These are phyloP conservation scores for Clytia hemisphaerica DNA, from an alignment of 30 jellyfish, hydroid and myxozoan species.

Conservation along the genomic window DNA sequence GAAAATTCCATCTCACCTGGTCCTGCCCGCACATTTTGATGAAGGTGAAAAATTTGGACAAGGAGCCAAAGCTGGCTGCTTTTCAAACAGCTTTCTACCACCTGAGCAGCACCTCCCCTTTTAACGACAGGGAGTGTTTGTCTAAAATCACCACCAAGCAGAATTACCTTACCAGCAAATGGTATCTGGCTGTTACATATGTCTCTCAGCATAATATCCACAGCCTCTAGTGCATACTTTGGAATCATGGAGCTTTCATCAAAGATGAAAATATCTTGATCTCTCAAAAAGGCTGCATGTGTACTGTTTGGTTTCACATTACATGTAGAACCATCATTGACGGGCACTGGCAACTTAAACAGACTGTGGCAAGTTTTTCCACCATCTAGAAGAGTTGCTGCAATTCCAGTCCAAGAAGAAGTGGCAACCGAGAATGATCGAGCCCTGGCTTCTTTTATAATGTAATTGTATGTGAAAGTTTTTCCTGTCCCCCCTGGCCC, in stretches of 20 bases:
- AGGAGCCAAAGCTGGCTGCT: background rate
- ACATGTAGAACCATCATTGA: background rate
- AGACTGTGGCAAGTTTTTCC: too few species aligned
- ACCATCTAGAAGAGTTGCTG: too few species aligned
- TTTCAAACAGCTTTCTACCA: background rate
- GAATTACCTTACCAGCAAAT: conserved; percentile 29
- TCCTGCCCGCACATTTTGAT: conserved; percentile 19
- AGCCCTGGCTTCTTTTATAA: too few species aligned
- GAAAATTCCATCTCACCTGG: background rate
- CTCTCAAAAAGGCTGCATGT: background rate
- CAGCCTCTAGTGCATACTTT: conserved; percentile 19
- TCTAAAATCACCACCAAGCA: conserved; percentile 12
- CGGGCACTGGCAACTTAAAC: conserved; percentile 24
- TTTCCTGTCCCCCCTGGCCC: conserved; percentile 32
- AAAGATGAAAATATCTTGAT: conserved; percentile 12
- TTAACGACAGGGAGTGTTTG: conserved; percentile 11
- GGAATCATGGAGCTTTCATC: conserved; percentile 53
- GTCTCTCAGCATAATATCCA: conserved; percentile 18
- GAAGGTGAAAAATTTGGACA: background rate
- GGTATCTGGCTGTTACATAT: background rate
- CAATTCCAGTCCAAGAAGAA: too few species aligned
- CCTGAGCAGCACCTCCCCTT: conserved; percentile 11
- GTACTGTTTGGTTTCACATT: conserved; percentile 11
- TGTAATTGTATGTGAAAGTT: conserved; percentile 20
- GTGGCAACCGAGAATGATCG: too few species aligned